Conservation (phyloP, 2,113 vertebrate genomes). For the Apteryx mantelli region DNA sequence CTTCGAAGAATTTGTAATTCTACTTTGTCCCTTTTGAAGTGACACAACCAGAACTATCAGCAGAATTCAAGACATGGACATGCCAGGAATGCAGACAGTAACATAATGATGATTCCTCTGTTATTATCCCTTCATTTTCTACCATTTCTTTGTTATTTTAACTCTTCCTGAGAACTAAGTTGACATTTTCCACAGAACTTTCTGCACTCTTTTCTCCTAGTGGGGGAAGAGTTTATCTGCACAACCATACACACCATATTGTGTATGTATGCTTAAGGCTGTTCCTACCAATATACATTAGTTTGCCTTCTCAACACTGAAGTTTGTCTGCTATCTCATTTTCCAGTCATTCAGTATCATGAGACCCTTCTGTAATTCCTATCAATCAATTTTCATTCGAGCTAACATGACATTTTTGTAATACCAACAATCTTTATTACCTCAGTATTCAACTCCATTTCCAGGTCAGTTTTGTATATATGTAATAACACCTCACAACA, state of each 20-base stretch:
- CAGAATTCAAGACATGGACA: background rate
- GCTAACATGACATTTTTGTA: background rate
- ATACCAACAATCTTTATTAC: background rate
- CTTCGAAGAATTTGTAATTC: background rate
- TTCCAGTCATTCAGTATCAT: background rate
- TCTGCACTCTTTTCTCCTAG: background rate
- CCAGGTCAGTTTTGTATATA: background rate
- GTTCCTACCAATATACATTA: background rate
- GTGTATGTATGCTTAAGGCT: background rate
- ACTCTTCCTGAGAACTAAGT: background rate
- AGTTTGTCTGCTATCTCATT: background rate
- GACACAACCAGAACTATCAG: background rate
- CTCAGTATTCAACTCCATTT: background rate
- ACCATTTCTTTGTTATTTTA: background rate
- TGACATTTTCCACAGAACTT: background rate
- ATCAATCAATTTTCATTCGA: background rate
- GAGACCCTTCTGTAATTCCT: background rate
- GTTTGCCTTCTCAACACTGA: background rate
- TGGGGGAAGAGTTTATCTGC: background rate
- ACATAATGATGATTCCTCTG: background rate
- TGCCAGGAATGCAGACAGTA: background rate
- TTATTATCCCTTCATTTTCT: background rate
- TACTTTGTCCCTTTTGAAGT: background rate
- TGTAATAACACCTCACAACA: background rate
- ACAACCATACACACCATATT: background rate